Base-by-base conservation (phyloP, 2,113 vertebrate genomes). In the Oryzias woworae region DNA sequence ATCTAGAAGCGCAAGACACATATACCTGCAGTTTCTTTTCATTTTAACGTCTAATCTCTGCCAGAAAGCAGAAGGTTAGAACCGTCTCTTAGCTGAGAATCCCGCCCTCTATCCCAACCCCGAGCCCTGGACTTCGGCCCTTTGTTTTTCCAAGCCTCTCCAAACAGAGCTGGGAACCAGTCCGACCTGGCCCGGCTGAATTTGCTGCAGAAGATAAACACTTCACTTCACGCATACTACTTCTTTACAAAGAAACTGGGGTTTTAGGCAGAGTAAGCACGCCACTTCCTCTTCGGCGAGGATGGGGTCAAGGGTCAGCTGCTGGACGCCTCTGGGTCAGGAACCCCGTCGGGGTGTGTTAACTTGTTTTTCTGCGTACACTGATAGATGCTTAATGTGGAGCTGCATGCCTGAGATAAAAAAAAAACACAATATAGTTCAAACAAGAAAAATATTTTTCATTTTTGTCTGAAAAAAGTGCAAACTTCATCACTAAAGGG, bases 181-280 rank as follows among this genome's bases (percentile, higher is more conserved):
- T 86, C 85, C 59, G 83, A 83, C 83, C 84, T 85, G 88, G 86
- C 60, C 56, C 80, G 85, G 82, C 84, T 81, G 82, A 87, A 85
- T 85, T 90, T 83, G 80, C 83, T 53, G 80, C 71, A 10, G 84
- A 91, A 92, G 85, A 85, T 77, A 90, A 93, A 90, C 77, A 81
- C 79, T 82, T 90, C 16, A 0, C 82, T 91, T 92, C 85, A 86
- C 77, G 83, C 81, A 87, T 76, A 85, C 82, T 85, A 86, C 75
- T 85, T 75, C 85, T 77, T 79, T 60, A 89, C 85, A 91, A 88
- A 89, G 83, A 79, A 69, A 51, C 50, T 42, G 12, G 18, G 75
- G 58, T 60, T 73, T 69, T 63, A 55, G 45, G 41, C 62, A 71
- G 58, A 70, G 66, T 65, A 77, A 81, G 66, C 69, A 69, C 24